phyloP scores from a whole-genome alignment of 2,113 vertebrate genomes.

The Heterotis niloticus region DNA sequence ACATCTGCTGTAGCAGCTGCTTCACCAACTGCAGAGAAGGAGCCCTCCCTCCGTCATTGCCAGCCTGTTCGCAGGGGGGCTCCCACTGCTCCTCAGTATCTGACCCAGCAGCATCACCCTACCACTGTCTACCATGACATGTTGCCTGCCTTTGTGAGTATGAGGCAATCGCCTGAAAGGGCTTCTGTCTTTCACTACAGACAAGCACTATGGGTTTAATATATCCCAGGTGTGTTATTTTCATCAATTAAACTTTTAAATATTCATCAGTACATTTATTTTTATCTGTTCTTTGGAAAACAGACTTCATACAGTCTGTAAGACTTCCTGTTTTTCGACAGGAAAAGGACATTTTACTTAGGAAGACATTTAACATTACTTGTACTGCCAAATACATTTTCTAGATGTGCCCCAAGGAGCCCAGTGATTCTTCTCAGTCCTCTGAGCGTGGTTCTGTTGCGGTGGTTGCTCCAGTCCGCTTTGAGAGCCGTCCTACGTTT shows the following conservation, averaged over 20 bases:
- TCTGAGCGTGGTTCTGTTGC: constrained; percentile 66
- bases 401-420: constrained; percentile 94
- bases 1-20: constrained; percentile 32
- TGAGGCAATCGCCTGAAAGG: not conserved
- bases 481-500: constrained; percentile 81
- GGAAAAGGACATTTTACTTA: not conserved
- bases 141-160: constrained; percentile 95
- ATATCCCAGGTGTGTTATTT: not conserved
- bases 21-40: constrained; percentile 71
- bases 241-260: not conserved
- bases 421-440: constrained; percentile 68
- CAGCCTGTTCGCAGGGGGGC: constrained; percentile 77
- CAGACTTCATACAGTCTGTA: no score
- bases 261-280: not conserved
- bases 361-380: not conserved
- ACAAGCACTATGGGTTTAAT: not conserved
- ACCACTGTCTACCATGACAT: constrained; percentile 93
- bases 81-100: constrained; percentile 76
- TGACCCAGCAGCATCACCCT: constrained; percentile 76
- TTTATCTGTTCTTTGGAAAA: no score
- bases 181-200: not conserved
- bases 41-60: constrained; percentile 81
- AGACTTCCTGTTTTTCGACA: no score
- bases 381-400: not conserved
- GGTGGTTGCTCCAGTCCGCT: constrained; percentile 74